Evolutionary conservation across 2,888 invertebrate genomes (phyloP).

Genomic region (Pycnomerus fuliginosus): DNA sequence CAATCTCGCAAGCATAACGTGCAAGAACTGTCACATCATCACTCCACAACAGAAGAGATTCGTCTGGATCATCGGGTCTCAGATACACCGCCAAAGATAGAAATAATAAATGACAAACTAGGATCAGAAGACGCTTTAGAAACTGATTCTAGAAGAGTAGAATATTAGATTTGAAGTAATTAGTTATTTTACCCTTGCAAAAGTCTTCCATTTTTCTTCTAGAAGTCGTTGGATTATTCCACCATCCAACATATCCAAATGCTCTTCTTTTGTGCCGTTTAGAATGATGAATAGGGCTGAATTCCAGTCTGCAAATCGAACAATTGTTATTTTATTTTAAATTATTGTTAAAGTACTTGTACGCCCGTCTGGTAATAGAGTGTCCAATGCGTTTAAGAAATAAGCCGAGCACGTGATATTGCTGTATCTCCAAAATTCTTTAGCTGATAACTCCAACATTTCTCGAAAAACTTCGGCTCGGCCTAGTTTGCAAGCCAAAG

Average conservation of each 20-base stretch:
- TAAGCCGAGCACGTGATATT: slow-evolving; percentile 98
- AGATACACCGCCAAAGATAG: slow-evolving; percentile 90
- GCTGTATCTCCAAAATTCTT: slow-evolving; percentile 98
- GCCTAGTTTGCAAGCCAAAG: slow-evolving; percentile 91
- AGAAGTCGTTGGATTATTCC: slow-evolving; percentile 95
- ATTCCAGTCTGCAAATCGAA: slow-evolving; percentile 90
- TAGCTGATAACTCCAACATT: slow-evolving; percentile 92
- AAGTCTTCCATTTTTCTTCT: slow-evolving; percentile 99
- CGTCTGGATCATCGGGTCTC: slow-evolving; percentile 69
- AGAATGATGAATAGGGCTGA: slow-evolving; percentile 97
- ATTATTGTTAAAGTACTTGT: slow-evolving; percentile 67
- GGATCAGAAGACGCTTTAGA: slow-evolving; percentile 83
- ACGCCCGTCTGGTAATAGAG: slow-evolving; percentile 88
- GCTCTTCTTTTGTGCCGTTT: slow-evolving; percentile 96
- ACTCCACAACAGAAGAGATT: slow-evolving; percentile 57
- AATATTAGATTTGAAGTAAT: slow-evolving; percentile 5
- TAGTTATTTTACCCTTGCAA: slow-evolving; percentile 72
- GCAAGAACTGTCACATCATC: slow-evolving; percentile 56
- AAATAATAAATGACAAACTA: slow-evolving; percentile 82
- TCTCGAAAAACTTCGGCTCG: slow-evolving; percentile 95
- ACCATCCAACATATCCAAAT: slow-evolving; percentile 97
- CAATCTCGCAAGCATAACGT: slow-evolving; percentile 78
- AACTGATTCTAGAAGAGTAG: slow-evolving; percentile 77
- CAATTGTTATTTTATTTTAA: slow-evolving; percentile 3
- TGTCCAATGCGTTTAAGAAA: slow-evolving; percentile 94